Evolutionary conservation across 2,113 vertebrate species (phyloP), one percentile per base, ranked within the genome.

Genomic region (Microtus pennsylvanicus): DNA sequence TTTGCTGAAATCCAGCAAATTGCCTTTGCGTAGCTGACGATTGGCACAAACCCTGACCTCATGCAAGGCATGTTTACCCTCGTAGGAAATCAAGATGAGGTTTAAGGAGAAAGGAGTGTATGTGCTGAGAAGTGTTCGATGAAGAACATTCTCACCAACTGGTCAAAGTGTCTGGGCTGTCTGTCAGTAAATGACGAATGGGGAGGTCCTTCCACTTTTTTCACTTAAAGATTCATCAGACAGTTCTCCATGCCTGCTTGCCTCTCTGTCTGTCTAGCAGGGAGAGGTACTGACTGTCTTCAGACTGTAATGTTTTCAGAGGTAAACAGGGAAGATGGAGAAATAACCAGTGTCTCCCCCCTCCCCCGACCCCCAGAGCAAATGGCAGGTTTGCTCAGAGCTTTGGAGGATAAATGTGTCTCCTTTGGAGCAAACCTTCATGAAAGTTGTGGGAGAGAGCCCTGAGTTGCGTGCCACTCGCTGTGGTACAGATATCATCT

Each of bases 181-280:
- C 26, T 95, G 38, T 91, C 82, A 67, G 86, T 94, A 91, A 96
- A 38, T 81, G 61, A 63, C 8, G 93, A 89, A 47, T 4, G 45
- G 76, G 52, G n/a, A 52, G 14, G 67, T 82, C 26, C 55, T 94
- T 93, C 55, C 4, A 78, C 82, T 75, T 85, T 67, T 45, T 86
- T 42, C 90, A 42, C 92, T 65, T 33, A 21, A 11, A 45, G 61
- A 67, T 94, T 95, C 92, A 75, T 85, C 90, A 92, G 65, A 67
- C 65, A 81, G 28, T 77, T 89, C 87, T 82, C n/a, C 3, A 11
- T 70, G 47, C 21, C 50, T 69, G 42, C 67, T 76, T 81, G n/a
- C 52, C 28, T 74, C 82, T 96, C 70, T 93, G 42, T 88, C 3
- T 81, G 42, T 90, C 58, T 96, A 75, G 9, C 9, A 38, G 70